Percentiles rank a stretch among this genome's conserved stretches.
phyloP scores from a whole-genome alignment of 1,140 invertebrate genomes.

The Lasioglossum albipes region DNA sequence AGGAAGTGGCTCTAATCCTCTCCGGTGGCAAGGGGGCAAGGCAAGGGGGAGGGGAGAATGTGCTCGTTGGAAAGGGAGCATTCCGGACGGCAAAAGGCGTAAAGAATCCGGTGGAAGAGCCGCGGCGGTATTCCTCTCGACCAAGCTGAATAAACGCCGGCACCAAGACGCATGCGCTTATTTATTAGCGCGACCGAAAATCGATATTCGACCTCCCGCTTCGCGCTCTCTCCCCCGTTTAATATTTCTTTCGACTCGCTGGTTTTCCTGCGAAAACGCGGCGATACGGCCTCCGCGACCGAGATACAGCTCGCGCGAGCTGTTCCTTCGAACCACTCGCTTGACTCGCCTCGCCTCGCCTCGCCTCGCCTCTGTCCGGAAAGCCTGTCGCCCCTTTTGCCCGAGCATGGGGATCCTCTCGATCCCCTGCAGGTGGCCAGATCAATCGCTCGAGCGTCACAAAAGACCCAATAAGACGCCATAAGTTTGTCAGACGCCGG shows the following conservation, averaged over 20 bases:
- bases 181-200: constrained; percentile 73
- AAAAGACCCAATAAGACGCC: neutral
- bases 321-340: too few relatives aligned
- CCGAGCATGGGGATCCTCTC: neutral
- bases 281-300: constrained; percentile 40
- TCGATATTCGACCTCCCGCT: constrained; percentile 67
- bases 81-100: constrained; percentile 18
- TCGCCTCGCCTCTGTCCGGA: too few relatives aligned
- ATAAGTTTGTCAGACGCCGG: neutral
- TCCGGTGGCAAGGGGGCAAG: neutral
- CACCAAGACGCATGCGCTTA: constrained; percentile 69
- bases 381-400: neutral
- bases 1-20: neutral
- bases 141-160: constrained; percentile 35
- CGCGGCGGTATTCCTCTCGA: constrained; percentile 18
- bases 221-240: constrained; percentile 47
- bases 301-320: neutral
- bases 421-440: neutral
- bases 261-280: constrained; percentile 50
- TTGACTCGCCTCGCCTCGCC: too few relatives aligned
- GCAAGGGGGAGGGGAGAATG: too few relatives aligned
- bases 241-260: constrained; percentile 66
- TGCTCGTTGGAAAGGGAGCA: neutral
- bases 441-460: neutral
- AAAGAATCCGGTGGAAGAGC: constrained; percentile 10